Evolutionary conservation across 2,888 invertebrate genomes (phyloP).

Genomic region (Spodoptera littoralis): DNA sequence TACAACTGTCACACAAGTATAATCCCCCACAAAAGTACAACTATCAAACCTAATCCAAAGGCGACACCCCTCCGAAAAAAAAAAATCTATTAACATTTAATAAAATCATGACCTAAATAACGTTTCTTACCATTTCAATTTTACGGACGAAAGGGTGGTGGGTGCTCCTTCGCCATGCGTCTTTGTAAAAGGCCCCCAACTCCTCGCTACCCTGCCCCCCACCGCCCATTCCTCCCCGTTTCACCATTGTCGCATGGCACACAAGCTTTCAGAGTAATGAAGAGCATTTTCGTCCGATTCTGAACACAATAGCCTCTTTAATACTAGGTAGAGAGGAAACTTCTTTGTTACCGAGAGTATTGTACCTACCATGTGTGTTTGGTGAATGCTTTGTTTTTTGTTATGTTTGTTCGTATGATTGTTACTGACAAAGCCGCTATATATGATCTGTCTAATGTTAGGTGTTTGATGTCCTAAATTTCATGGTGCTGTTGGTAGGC

Average conservation of each 20-base stretch:
- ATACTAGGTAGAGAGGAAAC: constrained; percentile 87
- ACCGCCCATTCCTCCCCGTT: constrained; percentile 62
- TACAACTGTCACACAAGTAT: constrained; percentile 7
- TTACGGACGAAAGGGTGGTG: constrained; percentile 86
- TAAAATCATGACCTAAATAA: constrained; percentile 88
- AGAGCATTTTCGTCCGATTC: constrained; percentile 90
- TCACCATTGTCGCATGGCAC: constrained; percentile 87
- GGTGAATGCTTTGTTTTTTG: constrained; percentile 72
- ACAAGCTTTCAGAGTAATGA: constrained; percentile 89
- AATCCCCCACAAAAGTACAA: constrained; percentile 35
- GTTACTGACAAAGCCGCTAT: constrained; percentile 74
- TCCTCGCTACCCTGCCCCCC: constrained; percentile 43
- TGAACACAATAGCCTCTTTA: constrained; percentile 84
- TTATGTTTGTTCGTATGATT: constrained; percentile 83
- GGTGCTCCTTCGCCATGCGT: constrained; percentile 81
- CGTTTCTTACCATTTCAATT: constrained; percentile 88
- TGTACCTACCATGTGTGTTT: constrained; percentile 83
- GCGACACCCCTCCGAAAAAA: constrained; percentile 61
- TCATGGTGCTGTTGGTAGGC: constrained; percentile 15
- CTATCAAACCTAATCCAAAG: constrained; percentile 32
- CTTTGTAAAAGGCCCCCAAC: constrained; percentile 76
- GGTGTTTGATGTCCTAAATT: constrained; percentile 57
- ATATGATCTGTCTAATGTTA: constrained; percentile 64
- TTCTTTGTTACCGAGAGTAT: constrained; percentile 81
- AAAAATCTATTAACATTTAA: constrained; percentile 85